Percentiles rank a stretch among this genome's conserved stretches.
Evolutionary conservation across 2,797 vertebrate species (phyloP).

Genomic region (Spea hammondii): DNA sequence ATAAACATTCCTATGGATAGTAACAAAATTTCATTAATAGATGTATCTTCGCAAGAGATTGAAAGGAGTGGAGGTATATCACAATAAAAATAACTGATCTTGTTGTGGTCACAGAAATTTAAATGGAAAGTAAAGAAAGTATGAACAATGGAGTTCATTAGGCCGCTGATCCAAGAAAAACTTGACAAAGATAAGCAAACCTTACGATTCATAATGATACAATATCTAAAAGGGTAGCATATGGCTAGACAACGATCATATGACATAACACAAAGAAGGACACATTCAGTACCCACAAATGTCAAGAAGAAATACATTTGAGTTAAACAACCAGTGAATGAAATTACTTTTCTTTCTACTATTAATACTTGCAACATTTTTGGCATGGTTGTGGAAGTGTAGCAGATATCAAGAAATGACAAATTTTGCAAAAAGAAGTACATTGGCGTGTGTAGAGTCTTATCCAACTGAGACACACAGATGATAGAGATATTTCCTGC

Average conservation of each 20-base stretch:
- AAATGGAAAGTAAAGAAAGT: constrained; percentile 52
- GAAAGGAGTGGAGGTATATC: constrained; percentile 59
- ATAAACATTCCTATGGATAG: constrained; percentile 54
- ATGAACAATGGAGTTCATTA: constrained; percentile 57
- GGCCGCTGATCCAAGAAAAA: constrained; percentile 45
- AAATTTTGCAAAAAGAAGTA: constrained; percentile 60
- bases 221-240: constrained; percentile 55
- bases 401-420: constrained; percentile 58
- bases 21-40: constrained; percentile 54
- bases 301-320: constrained; percentile 61
- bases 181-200: constrained; percentile 45
- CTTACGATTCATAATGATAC: constrained; percentile 45
- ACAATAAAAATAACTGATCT: constrained; percentile 57
- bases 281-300: constrained; percentile 56
- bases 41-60: constrained; percentile 51
- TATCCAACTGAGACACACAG: constrained; percentile 36
- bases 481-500: constrained; percentile 56
- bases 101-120: constrained; percentile 51
- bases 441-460: constrained; percentile 56
- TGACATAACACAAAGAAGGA: constrained; percentile 57
- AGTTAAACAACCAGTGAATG: constrained; percentile 53
- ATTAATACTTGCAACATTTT: constrained; percentile 55
- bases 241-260: constrained; percentile 57
- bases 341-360: constrained; percentile 29
- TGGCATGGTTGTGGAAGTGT: constrained; percentile 57